Evolutionary conservation across 2,797 vertebrate genomes (phyloP), one percentile per base, ranked within the genome.

Genomic region (Clarias platycephalus): DNA sequence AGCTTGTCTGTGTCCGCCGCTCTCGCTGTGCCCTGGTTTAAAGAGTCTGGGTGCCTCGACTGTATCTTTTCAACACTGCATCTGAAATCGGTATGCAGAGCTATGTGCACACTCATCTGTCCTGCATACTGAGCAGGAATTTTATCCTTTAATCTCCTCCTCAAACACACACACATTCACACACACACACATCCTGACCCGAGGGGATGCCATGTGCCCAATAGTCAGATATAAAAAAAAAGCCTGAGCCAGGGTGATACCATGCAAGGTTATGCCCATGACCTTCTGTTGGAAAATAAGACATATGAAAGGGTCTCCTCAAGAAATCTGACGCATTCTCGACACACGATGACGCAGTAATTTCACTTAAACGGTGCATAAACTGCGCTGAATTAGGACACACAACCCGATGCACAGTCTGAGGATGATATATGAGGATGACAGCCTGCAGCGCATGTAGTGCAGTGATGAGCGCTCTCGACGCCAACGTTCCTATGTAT

Each of bases 201-300:
- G 80, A 87, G 62, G 82, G 66, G 84, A 93, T 90, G 86, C 90
- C 92, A 87, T 88, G 24, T 9, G 28, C 68, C 78, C 70, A 68
- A 22, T 62, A 85, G 62, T 80, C 40, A 76, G 80, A 68, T 57
- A 60, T 64, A 57, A 86, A 79, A 83, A 83, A 20, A 44, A 20
- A 49, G 44, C 44, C 28, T 44, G 0, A 74, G 16, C n/a, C 24
- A 57, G 60, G 49, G 53, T 44, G 26, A 37, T 77, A 49, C 22
- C 8, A 49, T 22, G 40, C 78, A 95, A 95, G 95, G 94, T 94
- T 94, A 93, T 91, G 84, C 72, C 89, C 86, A 85, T 88, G 93
- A 93, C 90, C 87, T 86, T 85, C 85, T 88, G 84, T 24, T 82
- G 28, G 49, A 75, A 57, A 26, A 53, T 80, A 64, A 28, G 58